phyloP scores from a whole-genome alignment of 2,888 invertebrate species.

The Leptura quadrifasciata region DNA sequence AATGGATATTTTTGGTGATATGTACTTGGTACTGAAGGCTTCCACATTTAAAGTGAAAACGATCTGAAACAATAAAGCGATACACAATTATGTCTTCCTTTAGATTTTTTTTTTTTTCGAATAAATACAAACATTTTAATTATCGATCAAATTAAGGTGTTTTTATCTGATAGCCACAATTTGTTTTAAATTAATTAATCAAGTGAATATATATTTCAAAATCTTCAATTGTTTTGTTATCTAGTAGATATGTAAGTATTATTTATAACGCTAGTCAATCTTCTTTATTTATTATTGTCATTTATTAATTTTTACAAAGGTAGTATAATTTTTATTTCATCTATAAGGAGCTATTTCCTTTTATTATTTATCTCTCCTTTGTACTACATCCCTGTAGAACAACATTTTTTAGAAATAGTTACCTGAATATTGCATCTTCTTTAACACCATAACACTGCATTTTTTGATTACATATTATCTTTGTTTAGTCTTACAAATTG shows the following conservation, averaged over 20 bases:
- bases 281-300: not conserved
- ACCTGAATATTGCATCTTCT: too few species aligned
- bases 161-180: not conserved
- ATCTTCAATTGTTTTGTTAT: not conserved
- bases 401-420: too few species aligned
- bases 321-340: too few species aligned
- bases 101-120: not conserved
- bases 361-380: too few species aligned
- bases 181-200: not conserved
- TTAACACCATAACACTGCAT: too few species aligned
- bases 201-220: not conserved
- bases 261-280: not conserved
- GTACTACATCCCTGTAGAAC: too few species aligned
- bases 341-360: too few species aligned
- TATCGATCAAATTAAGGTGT: not conserved
- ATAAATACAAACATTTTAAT: not conserved
- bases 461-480: too few species aligned
- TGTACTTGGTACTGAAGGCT: slow-evolving; percentile 4
- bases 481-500: too few species aligned
- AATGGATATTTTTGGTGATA: slow-evolving; percentile 9
- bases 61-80: slow-evolving; percentile 43
- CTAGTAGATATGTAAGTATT: not conserved
- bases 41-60: slow-evolving; percentile 43
- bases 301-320: too few species aligned
- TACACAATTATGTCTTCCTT: not conserved